Base-by-base conservation (phyloP, 2,888 invertebrate genomes). In the Drosophila mettleri region DNA sequence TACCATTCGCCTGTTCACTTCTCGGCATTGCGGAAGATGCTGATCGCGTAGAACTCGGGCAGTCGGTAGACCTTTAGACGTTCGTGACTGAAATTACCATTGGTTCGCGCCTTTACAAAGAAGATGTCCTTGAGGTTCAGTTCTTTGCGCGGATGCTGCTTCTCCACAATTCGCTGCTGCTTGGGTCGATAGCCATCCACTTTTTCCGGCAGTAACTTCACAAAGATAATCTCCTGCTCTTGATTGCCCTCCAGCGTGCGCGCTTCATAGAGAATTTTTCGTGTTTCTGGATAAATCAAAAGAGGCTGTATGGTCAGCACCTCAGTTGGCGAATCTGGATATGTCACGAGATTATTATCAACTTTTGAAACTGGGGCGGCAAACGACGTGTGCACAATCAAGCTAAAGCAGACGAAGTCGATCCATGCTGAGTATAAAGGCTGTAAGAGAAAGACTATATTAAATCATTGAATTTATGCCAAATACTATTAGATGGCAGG, bases 1-100 rank as follows among this genome's bases (percentile, higher is more conserved):
- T 39, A 27, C 6, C 46, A 33, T 7, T 29, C 49, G 2, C 14
- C 29, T 10, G 12, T 38, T 69, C 39, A 71, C 45, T 77, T 77
- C n/a, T 74, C 78, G 3, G 59, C 80, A 34, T 82, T 89, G 49
- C 81, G 86, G 24, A 83, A 90, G 16, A 90, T 86, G 49, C 78
- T 90, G 73, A 90, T 90, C 57, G 91, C 90, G 80, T 88, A 90
- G 65, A 91, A 91, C 65, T 91, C 90, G 1, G 91, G 91, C 31
- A 91, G 62, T 49, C 90, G 87, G 57, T 89, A 91, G 7, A 88
- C 72, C 72, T 89, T 91, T 20, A 91, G 52, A 6, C 90, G 90
- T 27, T 88, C 85, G 52, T 90, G 81, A 59, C 90, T 91, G 52
- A 91, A 91, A n/a, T 89, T 88, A 0, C 91, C 91, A 52, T 91